Conservation (phyloP, 2,113 vertebrate species). For the Acrocephalus arundinaceus region DNA sequence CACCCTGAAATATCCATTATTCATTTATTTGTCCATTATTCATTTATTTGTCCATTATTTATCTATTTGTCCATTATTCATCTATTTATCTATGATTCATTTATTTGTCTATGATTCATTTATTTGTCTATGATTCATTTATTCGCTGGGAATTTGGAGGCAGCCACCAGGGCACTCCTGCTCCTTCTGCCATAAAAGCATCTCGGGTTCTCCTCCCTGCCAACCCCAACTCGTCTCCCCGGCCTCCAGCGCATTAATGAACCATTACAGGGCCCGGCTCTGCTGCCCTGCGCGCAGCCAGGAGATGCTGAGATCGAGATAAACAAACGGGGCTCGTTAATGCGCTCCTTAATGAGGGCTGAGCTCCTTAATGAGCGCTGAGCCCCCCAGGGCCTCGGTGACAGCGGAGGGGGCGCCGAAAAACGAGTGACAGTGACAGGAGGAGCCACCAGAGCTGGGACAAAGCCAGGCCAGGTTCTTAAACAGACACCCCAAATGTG, state of each 20-base stretch:
- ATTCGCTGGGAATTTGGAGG: slow-evolving; percentile 65
- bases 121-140: slow-evolving; percentile 70
- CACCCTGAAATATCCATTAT: slow-evolving; percentile 62
- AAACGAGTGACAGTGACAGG: background rate
- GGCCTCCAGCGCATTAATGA: slow-evolving; percentile 69
- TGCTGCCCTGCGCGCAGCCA: slow-evolving; percentile 30
- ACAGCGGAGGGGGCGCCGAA: slow-evolving; percentile 48
- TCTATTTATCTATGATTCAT: slow-evolving; percentile 70
- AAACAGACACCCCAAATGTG: too few species aligned
- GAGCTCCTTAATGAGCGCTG: background rate
- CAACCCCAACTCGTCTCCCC: slow-evolving; percentile 33
- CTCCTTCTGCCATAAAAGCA: slow-evolving; percentile 66
- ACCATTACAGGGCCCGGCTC: slow-evolving; percentile 65
- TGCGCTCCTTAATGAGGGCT: slow-evolving; percentile 66
- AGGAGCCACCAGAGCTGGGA: background rate
- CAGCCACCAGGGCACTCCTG: slow-evolving; percentile 61
- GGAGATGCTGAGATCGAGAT: slow-evolving; percentile 57
- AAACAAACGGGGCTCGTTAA: slow-evolving; percentile 66
- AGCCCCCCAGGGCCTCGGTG: slow-evolving; percentile 10
- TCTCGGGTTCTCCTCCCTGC: slow-evolving; percentile 59
- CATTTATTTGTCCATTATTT: slow-evolving; percentile 68
- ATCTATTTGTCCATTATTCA: slow-evolving; percentile 62
- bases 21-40: background rate
- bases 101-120: slow-evolving; percentile 44
- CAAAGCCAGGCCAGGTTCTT: too few species aligned